These are phyloP conservation scores for Esox masquinongy DNA, from an alignment of 2,797 vertebrate species.

Conservation along the genomic window DNA sequence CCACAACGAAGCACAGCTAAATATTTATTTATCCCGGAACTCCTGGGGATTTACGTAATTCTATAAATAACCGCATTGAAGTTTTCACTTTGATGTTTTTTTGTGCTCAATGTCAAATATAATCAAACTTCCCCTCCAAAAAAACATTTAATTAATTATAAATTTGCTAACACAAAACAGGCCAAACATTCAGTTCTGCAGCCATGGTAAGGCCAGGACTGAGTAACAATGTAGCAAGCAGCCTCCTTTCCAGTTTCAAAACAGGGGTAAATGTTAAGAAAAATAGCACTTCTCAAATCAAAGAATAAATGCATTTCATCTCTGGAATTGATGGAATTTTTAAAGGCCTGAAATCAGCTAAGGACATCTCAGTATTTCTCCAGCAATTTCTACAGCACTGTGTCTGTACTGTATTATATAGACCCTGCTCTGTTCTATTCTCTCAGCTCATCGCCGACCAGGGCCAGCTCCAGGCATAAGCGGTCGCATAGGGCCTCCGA, in stretches of 20 bases:
- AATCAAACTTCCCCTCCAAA: conserved; percentile 5
- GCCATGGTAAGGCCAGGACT: background rate
- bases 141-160: background rate
- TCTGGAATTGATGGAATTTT: background rate
- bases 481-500: too few species aligned
- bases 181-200: background rate
- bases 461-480: too few species aligned
- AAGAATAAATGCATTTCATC: background rate
- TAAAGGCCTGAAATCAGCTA: background rate
- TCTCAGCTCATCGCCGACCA: background rate
- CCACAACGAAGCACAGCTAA: background rate
- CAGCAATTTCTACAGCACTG: background rate
- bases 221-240: background rate
- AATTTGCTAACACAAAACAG: background rate
- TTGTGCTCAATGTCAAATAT: conserved; percentile 20
- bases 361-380: background rate
- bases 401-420: background rate
- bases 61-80: background rate
- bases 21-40: conserved; percentile 27
- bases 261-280: too few species aligned
- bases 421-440: background rate
- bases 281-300: background rate
- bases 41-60: conserved; percentile 9
- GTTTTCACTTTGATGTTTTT: conserved; percentile 33
- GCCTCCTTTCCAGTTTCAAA: background rate